phyloP scores from a whole-genome alignment of 2,113 vertebrate genomes.

The Falcunculus frontatus region DNA sequence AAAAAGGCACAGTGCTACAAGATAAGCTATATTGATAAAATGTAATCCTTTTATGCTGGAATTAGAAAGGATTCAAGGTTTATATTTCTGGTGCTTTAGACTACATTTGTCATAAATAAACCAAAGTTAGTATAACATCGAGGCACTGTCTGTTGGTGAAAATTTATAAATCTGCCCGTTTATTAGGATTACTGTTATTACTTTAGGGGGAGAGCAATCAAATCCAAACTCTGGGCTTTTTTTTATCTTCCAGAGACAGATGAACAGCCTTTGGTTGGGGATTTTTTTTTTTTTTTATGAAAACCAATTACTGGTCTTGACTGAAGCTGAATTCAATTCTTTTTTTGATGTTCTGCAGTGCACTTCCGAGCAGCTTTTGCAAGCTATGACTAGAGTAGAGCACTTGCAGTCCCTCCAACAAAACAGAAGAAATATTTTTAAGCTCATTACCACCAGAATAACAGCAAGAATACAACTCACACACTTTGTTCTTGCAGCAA shows the following conservation, averaged over 20 bases:
- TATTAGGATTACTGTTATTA: constrained; percentile 49
- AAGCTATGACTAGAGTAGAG: constrained; percentile 4
- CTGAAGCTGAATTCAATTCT: constrained; percentile 72
- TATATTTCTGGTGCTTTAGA: constrained; percentile 7
- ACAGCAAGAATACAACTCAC: background rate
- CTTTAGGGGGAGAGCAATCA: constrained; percentile 22
- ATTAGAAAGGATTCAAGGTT: constrained; percentile 46
- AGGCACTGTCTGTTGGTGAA: constrained; percentile 5
- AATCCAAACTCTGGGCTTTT: constrained; percentile 55
- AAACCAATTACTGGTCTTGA: constrained; percentile 69
- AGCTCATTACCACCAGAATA: constrained; percentile 11
- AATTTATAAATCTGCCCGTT: constrained; percentile 20
- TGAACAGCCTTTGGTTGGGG: constrained; percentile 38
- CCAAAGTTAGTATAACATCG: background rate
- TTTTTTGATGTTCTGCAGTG: constrained; percentile 56
- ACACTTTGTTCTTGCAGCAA: background rate
- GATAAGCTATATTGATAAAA: constrained; percentile 37
- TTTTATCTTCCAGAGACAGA: constrained; percentile 54
- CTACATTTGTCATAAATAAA: constrained; percentile 44
- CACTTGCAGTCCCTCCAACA: background rate
- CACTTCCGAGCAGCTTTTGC: constrained; percentile 35
- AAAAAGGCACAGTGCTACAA: background rate
- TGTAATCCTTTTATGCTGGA: constrained; percentile 45
- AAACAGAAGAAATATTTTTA: constrained; percentile 28
- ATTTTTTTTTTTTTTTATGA: constrained; percentile 58